Percentiles rank a stretch among this genome's conserved stretches.
phyloP scores from a whole-genome alignment of 2,888 invertebrate genomes.

The Ennomos fuscantarius region DNA sequence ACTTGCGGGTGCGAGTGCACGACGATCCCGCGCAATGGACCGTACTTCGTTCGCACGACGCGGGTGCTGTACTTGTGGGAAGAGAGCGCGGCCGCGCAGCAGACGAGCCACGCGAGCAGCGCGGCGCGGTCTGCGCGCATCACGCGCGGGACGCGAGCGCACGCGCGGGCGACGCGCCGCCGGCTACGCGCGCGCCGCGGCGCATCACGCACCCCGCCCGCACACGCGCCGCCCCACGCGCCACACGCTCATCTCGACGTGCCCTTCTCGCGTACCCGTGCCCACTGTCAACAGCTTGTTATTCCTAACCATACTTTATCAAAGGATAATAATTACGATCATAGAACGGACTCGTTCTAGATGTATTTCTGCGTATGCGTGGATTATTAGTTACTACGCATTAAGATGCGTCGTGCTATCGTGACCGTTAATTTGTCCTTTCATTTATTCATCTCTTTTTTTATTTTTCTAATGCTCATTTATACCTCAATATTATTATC shows the following conservation, averaged over 20 bases:
- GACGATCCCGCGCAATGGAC: slow-evolving; percentile 93
- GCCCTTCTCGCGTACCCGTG: slow-evolving; percentile 64
- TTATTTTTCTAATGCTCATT: too few relatives aligned
- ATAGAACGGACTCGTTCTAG: too few relatives aligned
- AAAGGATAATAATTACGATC: too few relatives aligned
- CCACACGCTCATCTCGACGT: slow-evolving; percentile 63
- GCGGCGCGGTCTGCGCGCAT: slow-evolving; percentile 82
- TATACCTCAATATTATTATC: too few relatives aligned
- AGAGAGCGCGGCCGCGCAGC: slow-evolving; percentile 83
- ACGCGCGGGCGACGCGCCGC: slow-evolving; percentile 64
- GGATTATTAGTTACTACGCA: too few relatives aligned
- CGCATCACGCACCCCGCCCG: slow-evolving; percentile 66
- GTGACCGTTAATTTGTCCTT: too few relatives aligned
- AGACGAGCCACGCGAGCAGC: slow-evolving; percentile 84
- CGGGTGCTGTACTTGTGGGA: slow-evolving; percentile 92
- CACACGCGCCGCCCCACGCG: slow-evolving; percentile 55
- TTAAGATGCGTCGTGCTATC: too few relatives aligned
- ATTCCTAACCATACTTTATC: not conserved
- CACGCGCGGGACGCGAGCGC: slow-evolving; percentile 69
- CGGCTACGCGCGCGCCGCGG: slow-evolving; percentile 60
- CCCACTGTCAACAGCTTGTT: slow-evolving; percentile 55
- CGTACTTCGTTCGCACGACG: slow-evolving; percentile 95
- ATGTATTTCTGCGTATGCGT: too few relatives aligned
- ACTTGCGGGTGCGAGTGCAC: slow-evolving; percentile 92
- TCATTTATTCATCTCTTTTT: too few relatives aligned